Percentiles rank a stretch among this genome's conserved stretches.
Evolutionary conservation across 2,113 vertebrate genomes (phyloP).

Genomic region (Melospiza georgiana): DNA sequence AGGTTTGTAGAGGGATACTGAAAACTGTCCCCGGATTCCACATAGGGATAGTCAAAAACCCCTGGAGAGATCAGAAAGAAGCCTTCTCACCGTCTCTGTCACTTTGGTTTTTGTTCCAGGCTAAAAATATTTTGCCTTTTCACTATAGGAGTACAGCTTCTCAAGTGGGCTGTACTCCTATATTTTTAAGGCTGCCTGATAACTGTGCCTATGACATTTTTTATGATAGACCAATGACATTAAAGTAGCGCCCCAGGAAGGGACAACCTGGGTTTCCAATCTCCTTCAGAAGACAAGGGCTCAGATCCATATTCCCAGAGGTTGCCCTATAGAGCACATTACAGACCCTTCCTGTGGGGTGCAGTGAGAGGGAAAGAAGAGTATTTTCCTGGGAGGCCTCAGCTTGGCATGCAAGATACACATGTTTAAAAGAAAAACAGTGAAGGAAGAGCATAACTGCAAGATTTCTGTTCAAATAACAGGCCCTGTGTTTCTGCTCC

Average conservation of each 20-base stretch:
- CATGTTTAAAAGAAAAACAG: background rate
- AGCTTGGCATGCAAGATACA: background rate
- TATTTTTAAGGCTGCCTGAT: background rate
- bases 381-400: background rate
- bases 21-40: background rate
- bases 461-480: background rate
- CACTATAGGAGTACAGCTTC: background rate
- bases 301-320: background rate
- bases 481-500: background rate
- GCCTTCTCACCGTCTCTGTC: background rate
- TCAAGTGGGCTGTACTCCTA: background rate
- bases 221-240: background rate
- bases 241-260: background rate
- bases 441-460: background rate
- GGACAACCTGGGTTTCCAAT: background rate
- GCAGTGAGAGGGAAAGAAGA: background rate
- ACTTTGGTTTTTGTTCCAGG: background rate
- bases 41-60: background rate
- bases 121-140: background rate
- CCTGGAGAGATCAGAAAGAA: background rate
- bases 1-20: background rate
- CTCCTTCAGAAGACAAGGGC: background rate
- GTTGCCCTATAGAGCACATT: rapidly evolving
- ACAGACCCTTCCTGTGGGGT: background rate
- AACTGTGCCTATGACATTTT: background rate